A percentile compares a stretch with the other conserved stretches of the same genome.
Evolutionary conservation across 2,797 vertebrate genomes (phyloP).

Genomic region (Falco biarmicus): DNA sequence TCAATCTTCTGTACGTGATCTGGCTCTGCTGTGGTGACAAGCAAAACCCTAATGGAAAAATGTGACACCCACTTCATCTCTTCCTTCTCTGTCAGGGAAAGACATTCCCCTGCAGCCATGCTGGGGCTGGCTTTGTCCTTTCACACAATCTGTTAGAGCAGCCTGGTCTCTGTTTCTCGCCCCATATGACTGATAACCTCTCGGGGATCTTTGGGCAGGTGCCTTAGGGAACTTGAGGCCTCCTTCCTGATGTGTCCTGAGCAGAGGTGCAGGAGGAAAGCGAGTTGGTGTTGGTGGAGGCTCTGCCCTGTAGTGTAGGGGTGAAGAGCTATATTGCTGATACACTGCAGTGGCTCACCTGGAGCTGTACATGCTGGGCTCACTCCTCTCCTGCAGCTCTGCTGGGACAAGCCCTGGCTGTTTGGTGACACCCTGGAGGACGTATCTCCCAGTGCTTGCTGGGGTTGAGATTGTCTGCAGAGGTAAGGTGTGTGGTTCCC

Average conservation of each 20-base stretch:
- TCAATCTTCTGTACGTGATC: slow-evolving; percentile 29
- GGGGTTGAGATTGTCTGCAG: neutral
- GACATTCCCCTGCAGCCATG: neutral
- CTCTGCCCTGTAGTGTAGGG: neutral
- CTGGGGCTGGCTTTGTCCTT: neutral
- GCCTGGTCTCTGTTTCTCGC: no score
- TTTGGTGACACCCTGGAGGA: neutral
- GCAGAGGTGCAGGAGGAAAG: neutral
- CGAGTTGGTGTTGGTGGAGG: neutral
- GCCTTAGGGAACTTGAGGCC: neutral
- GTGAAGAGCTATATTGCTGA: neutral
- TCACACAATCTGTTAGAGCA: neutral
- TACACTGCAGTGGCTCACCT: neutral
- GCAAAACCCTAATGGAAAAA: slow-evolving; percentile 50
- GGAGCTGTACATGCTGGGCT: neutral
- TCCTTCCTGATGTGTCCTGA: neutral
- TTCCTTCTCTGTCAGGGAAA: neutral
- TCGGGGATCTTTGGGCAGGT: neutral
- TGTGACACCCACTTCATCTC: slow-evolving; percentile 36
- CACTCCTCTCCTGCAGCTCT: neutral
- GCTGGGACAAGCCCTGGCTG: neutral
- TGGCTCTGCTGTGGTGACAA: slow-evolving; percentile 10
- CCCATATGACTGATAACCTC: neutral
- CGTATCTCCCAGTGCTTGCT: neutral
- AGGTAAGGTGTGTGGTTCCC: neutral